Conservation (phyloP, 2,113 vertebrate species). For the Gobiocypris rarus region DNA sequence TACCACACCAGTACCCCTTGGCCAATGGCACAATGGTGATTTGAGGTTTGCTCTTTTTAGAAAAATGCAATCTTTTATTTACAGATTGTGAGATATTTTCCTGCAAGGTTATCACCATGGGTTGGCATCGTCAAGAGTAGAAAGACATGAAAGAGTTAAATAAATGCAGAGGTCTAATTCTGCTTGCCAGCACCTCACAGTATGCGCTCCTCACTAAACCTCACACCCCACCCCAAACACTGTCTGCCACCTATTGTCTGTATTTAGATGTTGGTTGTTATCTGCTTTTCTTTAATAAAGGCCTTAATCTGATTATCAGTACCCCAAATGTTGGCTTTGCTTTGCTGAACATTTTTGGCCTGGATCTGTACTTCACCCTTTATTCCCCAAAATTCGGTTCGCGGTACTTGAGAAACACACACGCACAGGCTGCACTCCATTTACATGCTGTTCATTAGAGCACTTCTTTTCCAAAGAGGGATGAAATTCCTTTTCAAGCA, state of each 20-base stretch:
- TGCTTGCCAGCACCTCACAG: conserved; percentile 24
- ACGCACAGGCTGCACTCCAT: neutral
- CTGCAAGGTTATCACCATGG: neutral
- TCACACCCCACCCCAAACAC: neutral
- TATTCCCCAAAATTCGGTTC: neutral
- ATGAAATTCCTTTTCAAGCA: conserved; percentile 37
- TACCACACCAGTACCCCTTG: neutral
- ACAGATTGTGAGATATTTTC: neutral
- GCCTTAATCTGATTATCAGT: conserved; percentile 59
- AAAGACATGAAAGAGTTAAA: neutral
- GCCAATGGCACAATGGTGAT: neutral
- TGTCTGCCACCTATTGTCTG: neutral
- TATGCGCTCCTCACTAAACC: conserved; percentile 22
- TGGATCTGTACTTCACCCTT: neutral
- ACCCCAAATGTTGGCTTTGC: conserved; percentile 31
- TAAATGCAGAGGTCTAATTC: neutral
- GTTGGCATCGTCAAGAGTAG: neutral
- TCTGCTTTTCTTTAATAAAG: conserved; percentile 68
- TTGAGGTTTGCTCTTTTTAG: neutral
- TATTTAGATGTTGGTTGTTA: conserved; percentile 59
- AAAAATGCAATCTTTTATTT: neutral
- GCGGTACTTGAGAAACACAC: neutral
- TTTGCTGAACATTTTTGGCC: conserved; percentile 4
- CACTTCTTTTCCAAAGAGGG: conserved; percentile 1
- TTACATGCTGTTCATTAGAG: conserved; percentile 31